Base-by-base conservation (phyloP, 2,797 vertebrate genomes). In the Poecilia velifera region DNA sequence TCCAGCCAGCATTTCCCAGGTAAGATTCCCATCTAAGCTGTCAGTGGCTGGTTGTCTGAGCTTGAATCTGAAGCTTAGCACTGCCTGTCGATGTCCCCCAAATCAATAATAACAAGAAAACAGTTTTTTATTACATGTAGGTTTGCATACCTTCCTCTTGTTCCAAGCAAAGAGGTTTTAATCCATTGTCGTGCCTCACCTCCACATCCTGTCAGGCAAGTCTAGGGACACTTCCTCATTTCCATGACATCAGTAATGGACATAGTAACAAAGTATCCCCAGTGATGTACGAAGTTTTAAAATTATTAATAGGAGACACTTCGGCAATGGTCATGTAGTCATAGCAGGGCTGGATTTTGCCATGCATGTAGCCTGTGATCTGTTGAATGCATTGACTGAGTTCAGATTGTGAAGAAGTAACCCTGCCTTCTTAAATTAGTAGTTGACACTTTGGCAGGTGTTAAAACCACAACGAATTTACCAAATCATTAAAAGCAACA, bases 1-100 rank as follows among this genome's bases (percentile, higher is more conserved):
- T 22, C 49, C 49, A 51, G 45, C 72, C 77, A 45, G 43, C 76
- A 41, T 49, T 3, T 36, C 64, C 43, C 86, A 92, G 92, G 89
- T 91, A 92, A 84, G 90, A 85, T 18, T 68, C 51, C n/a, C 55
- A 46, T 47, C 47, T 22, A 12, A 74, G 76, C 74, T 80, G 45
- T 68, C 3, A 20, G 34, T 41, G 53, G 41, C 82, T 83, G 82
- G 45, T 47, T 84, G 85, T 53, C 76, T 80, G n/a, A 82, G 76
- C 55, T 83, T 87, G 87, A 81, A 76, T 80, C 73, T 49, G 73
- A 66, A 62, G 45, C 9, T 51, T 6, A 10, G 45, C 73, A 73
- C 78, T 57, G 51, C 64, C 49, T 83, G 72, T 76, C 51, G 59
- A 79, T 9, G 51, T 83, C 49, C 47, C 28, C 62, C 16, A 64